Base-by-base conservation (phyloP, 1,140 invertebrate genomes). In the Drosophila bipectinata region DNA sequence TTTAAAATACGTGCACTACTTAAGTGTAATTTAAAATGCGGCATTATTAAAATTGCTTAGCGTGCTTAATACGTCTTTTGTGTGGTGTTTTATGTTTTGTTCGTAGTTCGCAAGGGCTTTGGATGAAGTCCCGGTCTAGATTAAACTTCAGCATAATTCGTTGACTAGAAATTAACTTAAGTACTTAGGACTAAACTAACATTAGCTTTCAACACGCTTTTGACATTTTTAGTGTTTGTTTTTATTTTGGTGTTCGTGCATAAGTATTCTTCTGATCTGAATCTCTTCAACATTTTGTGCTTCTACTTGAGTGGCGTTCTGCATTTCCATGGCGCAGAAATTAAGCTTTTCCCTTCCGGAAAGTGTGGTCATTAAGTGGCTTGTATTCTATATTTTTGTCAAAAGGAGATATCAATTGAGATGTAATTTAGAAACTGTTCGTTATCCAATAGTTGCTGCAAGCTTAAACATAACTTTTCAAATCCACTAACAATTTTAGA, bases 131-230 rank as follows among this genome's bases (percentile, higher is more conserved):
- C 48, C 30, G 8, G 49, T 79, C 49, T 71, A 64, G 57, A 49
- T 66, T 48, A 51, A 88, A 88, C 79, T 88, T 88, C 83, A 88
- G 84, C 68, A 73, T 89, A 79, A 72, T 88, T 88, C 84, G 83
- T 88, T 88, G 84, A 87, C 83, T 87, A 89, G 84, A 88, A 88
- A 79, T 88, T 87, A 87, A 88, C 83, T 87, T 88, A 89, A 88
- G 67, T 82, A 83, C 68, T 79, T 88, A 78, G 28, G 39, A 52
- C 66, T 78, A 77, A 58, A 66, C 60, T 83, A 77, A 61, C 39
- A 56, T 56, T 71, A 77, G 34, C 26, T 72, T 68, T 77, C 61
- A 76, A 76, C 73, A 76, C 49, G 72, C 62, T 67, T 39, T 76
- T 68, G 72, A 51, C 60, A 51, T 76, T 51, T 39, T 49, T 12